Percentiles rank a stretch among this genome's conserved stretches.
phyloP scores from a whole-genome alignment of 64 coral and sea anemone genomes.

The Stylophora pistillata region DNA sequence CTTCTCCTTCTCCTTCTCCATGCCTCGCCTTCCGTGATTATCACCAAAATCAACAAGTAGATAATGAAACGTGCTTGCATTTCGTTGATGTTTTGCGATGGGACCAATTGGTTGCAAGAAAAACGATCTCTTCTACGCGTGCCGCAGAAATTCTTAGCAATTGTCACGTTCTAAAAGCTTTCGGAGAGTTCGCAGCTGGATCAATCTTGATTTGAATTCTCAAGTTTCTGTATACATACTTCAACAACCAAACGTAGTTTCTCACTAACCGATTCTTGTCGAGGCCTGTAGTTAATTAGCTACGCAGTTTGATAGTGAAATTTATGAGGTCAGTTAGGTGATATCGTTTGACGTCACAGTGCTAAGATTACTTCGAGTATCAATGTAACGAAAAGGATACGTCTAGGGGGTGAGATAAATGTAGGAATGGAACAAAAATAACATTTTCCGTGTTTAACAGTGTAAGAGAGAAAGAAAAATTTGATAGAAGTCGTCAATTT shows the following conservation, averaged over 20 bases:
- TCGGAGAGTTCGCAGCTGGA: background rate
- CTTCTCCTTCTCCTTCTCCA: conserved; percentile 14
- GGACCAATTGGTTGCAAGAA: too few species aligned
- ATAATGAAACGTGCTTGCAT: background rate
- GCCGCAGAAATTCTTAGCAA: background rate
- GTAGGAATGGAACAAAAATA: too few species aligned
- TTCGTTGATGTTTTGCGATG: too few species aligned
- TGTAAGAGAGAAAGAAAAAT: too few species aligned
- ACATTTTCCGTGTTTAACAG: too few species aligned
- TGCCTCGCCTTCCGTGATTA: background rate
- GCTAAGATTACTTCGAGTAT: background rate
- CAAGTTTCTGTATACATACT: background rate
- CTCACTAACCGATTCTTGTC: background rate
- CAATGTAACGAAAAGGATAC: background rate
- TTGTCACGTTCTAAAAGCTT: background rate
- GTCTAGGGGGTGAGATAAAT: too few species aligned
- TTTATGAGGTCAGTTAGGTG: too few species aligned
- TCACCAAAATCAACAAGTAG: background rate
- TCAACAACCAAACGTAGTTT: background rate
- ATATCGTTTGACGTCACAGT: background rate
- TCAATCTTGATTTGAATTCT: background rate
- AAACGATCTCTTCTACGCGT: background rate
- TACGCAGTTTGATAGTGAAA: background rate
- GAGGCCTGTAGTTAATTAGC: background rate
- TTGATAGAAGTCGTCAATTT: too few species aligned